Conservation (phyloP, 2,888 invertebrate species). For the Mythimna impura region DNA sequence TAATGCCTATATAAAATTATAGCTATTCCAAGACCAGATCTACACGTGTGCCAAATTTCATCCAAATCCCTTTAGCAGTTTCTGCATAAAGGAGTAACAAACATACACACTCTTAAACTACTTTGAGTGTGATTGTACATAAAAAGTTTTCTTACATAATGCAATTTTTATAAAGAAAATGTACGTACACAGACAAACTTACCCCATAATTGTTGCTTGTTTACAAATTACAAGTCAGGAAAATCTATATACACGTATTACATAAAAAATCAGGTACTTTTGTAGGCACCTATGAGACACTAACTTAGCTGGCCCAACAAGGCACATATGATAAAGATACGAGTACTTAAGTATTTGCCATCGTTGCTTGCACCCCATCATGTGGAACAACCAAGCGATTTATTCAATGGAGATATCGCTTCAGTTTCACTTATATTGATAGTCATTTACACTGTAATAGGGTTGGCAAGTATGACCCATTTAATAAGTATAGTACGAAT, state of each 20-base stretch:
- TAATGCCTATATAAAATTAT: too few relatives aligned
- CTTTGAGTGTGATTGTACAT: too few relatives aligned
- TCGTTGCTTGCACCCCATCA: slow-evolving; percentile 52
- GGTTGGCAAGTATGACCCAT: slow-evolving; percentile 43
- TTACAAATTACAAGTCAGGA: neutral
- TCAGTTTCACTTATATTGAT: slow-evolving; percentile 77
- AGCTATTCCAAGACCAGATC: too few relatives aligned
- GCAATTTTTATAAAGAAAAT: too few relatives aligned
- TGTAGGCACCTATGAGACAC: neutral
- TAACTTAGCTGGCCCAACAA: slow-evolving; percentile 12
- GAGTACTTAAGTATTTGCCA: slow-evolving; percentile 50
- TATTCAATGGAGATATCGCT: slow-evolving; percentile 84
- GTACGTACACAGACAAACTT: too few relatives aligned
- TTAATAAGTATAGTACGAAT: neutral
- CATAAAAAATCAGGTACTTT: neutral
- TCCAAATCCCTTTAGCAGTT: too few relatives aligned
- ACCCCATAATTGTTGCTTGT: neutral
- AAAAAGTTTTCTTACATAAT: too few relatives aligned
- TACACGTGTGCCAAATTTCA: too few relatives aligned
- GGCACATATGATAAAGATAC: slow-evolving; percentile 22
- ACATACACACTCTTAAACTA: too few relatives aligned
- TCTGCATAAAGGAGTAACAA: too few relatives aligned
- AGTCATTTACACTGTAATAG: slow-evolving; percentile 69
- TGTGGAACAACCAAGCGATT: slow-evolving; percentile 74
- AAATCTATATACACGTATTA: neutral